Evolutionary conservation across 2,888 invertebrate species (phyloP), one percentile per base, ranked within the genome.

Genomic region (Nomada ruficornis): DNA sequence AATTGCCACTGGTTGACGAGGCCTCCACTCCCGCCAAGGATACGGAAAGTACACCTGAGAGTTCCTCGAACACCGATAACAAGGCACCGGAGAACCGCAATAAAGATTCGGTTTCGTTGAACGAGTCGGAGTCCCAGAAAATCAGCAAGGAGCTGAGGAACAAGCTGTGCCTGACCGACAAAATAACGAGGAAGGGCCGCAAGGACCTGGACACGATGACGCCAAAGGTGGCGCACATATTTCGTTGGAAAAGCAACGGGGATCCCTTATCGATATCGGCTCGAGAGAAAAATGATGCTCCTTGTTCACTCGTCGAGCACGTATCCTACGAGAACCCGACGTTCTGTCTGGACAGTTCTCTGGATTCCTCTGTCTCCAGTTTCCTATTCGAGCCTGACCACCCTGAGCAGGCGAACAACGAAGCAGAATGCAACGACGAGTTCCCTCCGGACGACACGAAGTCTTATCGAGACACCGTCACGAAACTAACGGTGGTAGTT

Each of bases 301-400:
- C 20, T 57, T 3, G 44, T 42, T 77, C 65, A 1, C n/a, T 9
- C 15, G 59, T 63, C 44, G 50, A 62, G 52, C 70, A 52, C 2
- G 62, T 59, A 47, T 90, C 89, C 42, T 94, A 94, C 80, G 94
- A 94, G 82, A 94, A 94, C 86, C 93, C 93, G 2, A 91, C 91
- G 2, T 94, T 94, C 63, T 88, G 87, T 44, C 77, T 92, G 65
- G 93, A 94, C 83, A 90, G 86, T 65, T 94, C 94, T 4, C 75
- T 91, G 29, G 93, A 93, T 73, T 90, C 92, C 7, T 92, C 93
- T 2, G 72, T 91, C 15, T 88, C 90, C 42, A 88, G 87, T 36
- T 93, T 89, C 75, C 83, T 93, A 0, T 92, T 89, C 64, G 80
- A 80, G 10, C 13, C 70, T 0, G 47, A 47, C 15, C 47, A 2